Evolutionary conservation across 2,113 vertebrate species (phyloP), one percentile per base, ranked within the genome.

Genomic region (Uropsilus gracilis): DNA sequence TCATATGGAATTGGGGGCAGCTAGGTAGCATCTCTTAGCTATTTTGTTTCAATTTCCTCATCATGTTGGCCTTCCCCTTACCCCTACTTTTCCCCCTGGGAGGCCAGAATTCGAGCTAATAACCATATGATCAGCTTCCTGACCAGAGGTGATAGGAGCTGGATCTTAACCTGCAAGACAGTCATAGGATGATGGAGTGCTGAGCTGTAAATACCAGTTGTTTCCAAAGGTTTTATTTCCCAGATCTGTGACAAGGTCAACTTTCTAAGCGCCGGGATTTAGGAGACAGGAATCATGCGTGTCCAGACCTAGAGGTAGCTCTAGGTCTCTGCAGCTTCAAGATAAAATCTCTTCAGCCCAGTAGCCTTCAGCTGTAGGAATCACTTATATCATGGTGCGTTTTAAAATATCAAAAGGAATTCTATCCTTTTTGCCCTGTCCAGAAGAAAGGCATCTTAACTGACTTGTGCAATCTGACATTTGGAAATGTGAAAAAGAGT

Each of bases 321-420:
- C 22, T 69, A 24, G n/a, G n/a, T n/a, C 8, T 48, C 63, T 48
- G 8, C 12, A 53, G 30, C 73, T 78, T 92, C 32, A 64, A 94
- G 48, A 53, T 55, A 93, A 48, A 44, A 66, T 89, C 42, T 85
- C 53, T 6, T 80, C 85, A 63, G 37, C 44, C 13, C 46, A 32
- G 68, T 48, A 81, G 57, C 48, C 7, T 71, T 72, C 34, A 30
- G 10, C 50, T 89, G 61, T 0, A 87, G 61, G 63, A 91, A 68
- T 94, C 34, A 90, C 71, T 72, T 68, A 42, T 77, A 77, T 77
- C 63, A 53, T 3, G 50, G n/a, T 32, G 63, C 9, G 28, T 76
- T 95, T 93, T 69, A 75, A 87, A 89, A 94, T 93, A 80, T n/a
- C 64, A 91, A 57, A 94, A 96, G 22, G 94, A 92, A 93, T 24